A percentile compares a stretch with the other conserved stretches of the same genome.
phyloP scores from a whole-genome alignment of 64 coral and sea anemone genomes.

The Astreopora myriophthalma region DNA sequence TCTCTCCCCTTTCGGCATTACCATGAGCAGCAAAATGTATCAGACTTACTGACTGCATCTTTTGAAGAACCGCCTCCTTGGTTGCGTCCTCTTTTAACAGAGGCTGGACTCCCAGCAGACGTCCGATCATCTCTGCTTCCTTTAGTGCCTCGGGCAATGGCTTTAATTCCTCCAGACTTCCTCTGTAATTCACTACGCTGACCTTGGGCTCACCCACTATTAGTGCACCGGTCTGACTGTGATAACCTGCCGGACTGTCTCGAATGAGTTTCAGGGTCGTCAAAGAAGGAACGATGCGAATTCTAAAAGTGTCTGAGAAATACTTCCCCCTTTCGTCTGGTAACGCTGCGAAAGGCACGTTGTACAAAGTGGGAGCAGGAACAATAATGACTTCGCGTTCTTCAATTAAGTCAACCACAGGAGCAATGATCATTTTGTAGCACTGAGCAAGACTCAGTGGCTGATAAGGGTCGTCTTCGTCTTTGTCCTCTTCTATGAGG shows the following conservation, averaged over 20 bases:
- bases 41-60: not conserved
- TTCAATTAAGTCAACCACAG: not conserved
- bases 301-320: conserved; percentile 25
- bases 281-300: conserved; percentile 35
- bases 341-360: conserved; percentile 53
- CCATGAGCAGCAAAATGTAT: conserved; percentile 38
- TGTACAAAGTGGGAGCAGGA: conserved; percentile 1
- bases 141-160: not conserved
- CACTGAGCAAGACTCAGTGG: too few relatives aligned
- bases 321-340: not conserved
- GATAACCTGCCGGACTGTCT: conserved; percentile 17
- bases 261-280: conserved; percentile 6
- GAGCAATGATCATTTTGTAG: not conserved
- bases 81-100: conserved; percentile 12
- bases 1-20: conserved; percentile 44
- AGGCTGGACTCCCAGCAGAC: not conserved
- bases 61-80: conserved; percentile 10
- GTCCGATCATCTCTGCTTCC: not conserved
- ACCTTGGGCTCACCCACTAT: conserved; percentile 14
- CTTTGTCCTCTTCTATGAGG: too few relatives aligned
- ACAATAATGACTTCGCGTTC: conserved; percentile 1
- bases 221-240: not conserved
- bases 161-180: not conserved
- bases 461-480: too few relatives aligned
- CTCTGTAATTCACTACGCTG: not conserved